Percentiles rank a stretch among this genome's conserved stretches.
Conservation (phyloP, 2,113 vertebrate genomes). For the Eidolon helvum region DNA sequence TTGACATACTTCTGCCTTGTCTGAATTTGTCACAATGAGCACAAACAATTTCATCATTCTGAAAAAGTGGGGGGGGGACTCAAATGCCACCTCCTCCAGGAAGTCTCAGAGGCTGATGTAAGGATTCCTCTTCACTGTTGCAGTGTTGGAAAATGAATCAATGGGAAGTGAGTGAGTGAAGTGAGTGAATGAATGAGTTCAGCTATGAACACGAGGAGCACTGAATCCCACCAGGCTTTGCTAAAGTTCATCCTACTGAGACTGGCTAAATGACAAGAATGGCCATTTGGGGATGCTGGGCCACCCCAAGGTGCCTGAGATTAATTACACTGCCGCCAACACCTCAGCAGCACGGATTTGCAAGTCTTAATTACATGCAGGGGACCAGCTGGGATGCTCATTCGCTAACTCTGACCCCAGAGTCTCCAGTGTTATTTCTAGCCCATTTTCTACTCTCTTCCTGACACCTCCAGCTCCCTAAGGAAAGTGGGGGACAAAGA, state of each 20-base stretch:
- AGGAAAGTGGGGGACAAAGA: background rate
- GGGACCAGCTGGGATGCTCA: background rate
- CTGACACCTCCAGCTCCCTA: background rate
- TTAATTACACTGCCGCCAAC: background rate
- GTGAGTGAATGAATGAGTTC: background rate
- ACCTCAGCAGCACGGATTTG: background rate
- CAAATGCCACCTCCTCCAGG: background rate
- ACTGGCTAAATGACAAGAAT: background rate
- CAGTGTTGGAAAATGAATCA: background rate
- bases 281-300: slow-evolving; percentile 19
- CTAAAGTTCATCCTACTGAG: background rate
- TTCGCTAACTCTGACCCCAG: background rate
- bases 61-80: background rate
- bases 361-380: background rate
- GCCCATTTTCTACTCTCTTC: background rate
- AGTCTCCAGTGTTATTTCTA: background rate
- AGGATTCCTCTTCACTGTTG: background rate
- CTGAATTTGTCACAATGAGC: background rate
- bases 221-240: background rate
- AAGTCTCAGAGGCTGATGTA: background rate
- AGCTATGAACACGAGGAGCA: background rate
- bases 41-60: background rate
- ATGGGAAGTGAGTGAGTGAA: background rate
- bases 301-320: background rate
- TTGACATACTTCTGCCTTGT: background rate